Evolutionary conservation across 2,797 vertebrate species (phyloP), one percentile per base, ranked within the genome.

Genomic region (Acestrorhynchus altus): DNA sequence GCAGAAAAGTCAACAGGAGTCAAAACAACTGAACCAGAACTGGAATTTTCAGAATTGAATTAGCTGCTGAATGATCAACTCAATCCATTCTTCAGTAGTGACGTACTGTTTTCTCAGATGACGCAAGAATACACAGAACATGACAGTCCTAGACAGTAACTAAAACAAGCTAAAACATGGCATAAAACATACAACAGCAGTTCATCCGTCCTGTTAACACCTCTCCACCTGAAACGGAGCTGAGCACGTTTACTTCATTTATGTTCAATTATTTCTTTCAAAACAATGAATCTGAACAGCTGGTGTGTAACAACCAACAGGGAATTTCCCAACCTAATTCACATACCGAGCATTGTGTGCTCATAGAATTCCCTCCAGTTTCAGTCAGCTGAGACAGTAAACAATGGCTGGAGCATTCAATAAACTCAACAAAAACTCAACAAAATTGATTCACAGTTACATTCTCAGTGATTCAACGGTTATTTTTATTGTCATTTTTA

Each of bases 21-120:
- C 54, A 66, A 59, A 69, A 31, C 42, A 51, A 51, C 65, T 69
- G 54, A 61, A 69, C 66, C 65, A 60, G 49, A 61, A 61, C 74
- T 1, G 4, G 35, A 12, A 22, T 20, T n/a, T 40, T 39, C 40
- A 18, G 9, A 47, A 59, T 40, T 52, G 44, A 61, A 61, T 69
- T 54, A 60, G 28, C 42, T n/a, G 28, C 54, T 49, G n/a, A 26
- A 26, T 60, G 16, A 66, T 63, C 31, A 40, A n/a, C 35, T 40
- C 31, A 20, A 16, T 7, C 26, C 57, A 35, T 18, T 61, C 59
- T 40, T 18, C 31, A 4, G 35, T 1, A 63, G n/a, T 40, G 31
- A 39, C 60, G 35, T 11, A 63, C 8, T 40, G 18, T 31, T 1
- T 61, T 31, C 3, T 61, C 24, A 59, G 4, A 61, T 9, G 28